These are phyloP conservation scores for Archilochus colubris DNA, from an alignment of 2,113 vertebrate species.

Conservation along the genomic window DNA sequence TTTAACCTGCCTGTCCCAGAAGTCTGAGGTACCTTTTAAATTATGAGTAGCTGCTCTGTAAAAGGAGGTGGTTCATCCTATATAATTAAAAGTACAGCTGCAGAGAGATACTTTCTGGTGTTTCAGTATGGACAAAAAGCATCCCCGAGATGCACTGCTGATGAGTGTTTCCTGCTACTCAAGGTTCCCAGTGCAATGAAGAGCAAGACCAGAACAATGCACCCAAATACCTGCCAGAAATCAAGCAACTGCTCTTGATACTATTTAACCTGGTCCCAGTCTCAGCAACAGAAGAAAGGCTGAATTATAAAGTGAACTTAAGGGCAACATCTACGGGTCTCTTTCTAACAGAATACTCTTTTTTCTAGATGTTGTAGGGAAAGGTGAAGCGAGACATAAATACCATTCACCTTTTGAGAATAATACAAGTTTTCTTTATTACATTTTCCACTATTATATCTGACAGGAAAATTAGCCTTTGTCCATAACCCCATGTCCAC, in stretches of 20 bases:
- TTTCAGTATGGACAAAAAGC: constrained; percentile 7
- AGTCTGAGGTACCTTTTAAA: constrained; percentile 48
- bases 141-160: neutral
- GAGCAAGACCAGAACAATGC: neutral
- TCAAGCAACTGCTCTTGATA: neutral
- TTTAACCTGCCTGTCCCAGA: constrained; percentile 47
- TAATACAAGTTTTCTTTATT: neutral
- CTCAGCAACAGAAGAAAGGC: neutral
- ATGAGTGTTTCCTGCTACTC: neutral
- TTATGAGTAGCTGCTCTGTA: constrained; percentile 10
- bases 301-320: neutral
- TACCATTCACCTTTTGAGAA: neutral
- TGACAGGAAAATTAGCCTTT: neutral
- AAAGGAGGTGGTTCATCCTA: constrained; percentile 16
- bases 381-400: neutral
- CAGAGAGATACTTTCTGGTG: constrained; percentile 4
- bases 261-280: neutral
- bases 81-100: constrained; percentile 62
- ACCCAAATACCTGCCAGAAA: neutral
- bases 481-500: neutral
- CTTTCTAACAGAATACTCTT: neutral
- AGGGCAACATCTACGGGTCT: neutral
- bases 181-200: neutral
- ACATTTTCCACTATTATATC: neutral
- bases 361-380: neutral